These are phyloP conservation scores for Pseudomyrmex concolor DNA, from an alignment of 1,140 invertebrate species.

Conservation along the genomic window DNA sequence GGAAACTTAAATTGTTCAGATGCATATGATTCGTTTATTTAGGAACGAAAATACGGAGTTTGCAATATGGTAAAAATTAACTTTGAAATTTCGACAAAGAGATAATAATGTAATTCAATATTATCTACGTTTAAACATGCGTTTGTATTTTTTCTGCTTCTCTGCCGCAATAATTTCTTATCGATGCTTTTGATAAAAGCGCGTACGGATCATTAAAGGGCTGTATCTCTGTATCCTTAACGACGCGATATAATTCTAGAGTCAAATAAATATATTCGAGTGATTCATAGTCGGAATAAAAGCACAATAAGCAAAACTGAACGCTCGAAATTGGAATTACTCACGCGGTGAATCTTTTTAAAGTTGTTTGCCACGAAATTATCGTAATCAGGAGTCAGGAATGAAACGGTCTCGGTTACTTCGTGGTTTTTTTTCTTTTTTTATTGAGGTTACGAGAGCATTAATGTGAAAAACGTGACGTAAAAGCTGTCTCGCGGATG, in stretches of 20 bases:
- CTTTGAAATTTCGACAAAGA: neutral
- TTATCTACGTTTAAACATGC: too few species aligned
- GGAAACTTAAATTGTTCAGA: neutral
- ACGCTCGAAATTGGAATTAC: neutral
- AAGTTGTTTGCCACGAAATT: neutral
- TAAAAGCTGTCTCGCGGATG: conserved; percentile 1
- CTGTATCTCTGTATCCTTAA: neutral
- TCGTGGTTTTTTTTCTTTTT: neutral
- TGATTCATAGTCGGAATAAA: conserved; percentile 5
- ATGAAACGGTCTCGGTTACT: conserved; percentile 22
- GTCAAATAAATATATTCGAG: neutral
- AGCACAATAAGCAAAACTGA: neutral
- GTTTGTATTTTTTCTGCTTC: too few species aligned
- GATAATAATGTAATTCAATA: too few species aligned
- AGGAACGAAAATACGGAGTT: neutral
- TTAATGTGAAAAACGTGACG: conserved; percentile 42
- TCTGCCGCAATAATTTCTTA: too few species aligned
- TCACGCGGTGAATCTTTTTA: neutral
- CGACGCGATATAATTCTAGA: neutral
- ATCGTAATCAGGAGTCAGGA: neutral
- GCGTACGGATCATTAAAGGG: neutral
- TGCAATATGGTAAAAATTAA: neutral
- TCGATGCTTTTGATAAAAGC: too few species aligned
- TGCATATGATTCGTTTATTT: neutral
- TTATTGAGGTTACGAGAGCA: conserved; percentile 30